These are phyloP conservation scores for Notothenia coriiceps DNA, from an alignment of 2,113 vertebrate genomes.

Conservation along the genomic window DNA sequence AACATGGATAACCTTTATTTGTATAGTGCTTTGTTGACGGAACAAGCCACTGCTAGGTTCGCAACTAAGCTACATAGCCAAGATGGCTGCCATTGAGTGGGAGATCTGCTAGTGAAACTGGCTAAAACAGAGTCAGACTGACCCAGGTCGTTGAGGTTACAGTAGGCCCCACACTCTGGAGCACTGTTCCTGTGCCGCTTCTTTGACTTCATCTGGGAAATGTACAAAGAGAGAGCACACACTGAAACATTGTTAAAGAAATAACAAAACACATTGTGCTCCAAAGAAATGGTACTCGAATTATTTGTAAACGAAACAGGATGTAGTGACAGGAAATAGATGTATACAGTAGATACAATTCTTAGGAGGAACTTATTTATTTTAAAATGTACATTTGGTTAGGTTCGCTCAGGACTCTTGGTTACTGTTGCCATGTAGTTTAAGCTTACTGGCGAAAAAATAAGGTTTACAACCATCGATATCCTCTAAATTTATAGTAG, in stretches of 20 bases:
- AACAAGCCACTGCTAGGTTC: too few species aligned
- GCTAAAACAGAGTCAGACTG: conserved; percentile 73
- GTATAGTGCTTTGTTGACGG: too few species aligned
- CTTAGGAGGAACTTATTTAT: background rate
- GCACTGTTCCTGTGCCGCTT: conserved; percentile 88
- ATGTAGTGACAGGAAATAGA: background rate
- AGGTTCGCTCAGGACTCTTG: too few species aligned
- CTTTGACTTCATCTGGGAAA: conserved; percentile 89
- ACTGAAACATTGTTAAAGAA: background rate
- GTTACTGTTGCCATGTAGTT: too few species aligned
- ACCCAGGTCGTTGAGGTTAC: conserved; percentile 92
- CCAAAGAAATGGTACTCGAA: background rate
- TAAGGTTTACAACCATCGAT: too few species aligned
- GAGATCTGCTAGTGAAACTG: too few species aligned
- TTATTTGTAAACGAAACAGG: background rate
- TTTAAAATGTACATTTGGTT: too few species aligned
- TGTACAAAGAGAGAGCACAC: conserved; percentile 14
- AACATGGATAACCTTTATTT: too few species aligned
- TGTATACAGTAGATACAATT: background rate
- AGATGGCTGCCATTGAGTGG: too few species aligned
- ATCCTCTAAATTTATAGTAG: too few species aligned
- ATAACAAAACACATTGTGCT: background rate
- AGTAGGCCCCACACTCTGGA: conserved; percentile 91
- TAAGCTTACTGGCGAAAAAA: too few species aligned
- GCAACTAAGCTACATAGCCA: too few species aligned